Conservation (phyloP, 2,888 invertebrate genomes). For the Pheosia gnoma region DNA sequence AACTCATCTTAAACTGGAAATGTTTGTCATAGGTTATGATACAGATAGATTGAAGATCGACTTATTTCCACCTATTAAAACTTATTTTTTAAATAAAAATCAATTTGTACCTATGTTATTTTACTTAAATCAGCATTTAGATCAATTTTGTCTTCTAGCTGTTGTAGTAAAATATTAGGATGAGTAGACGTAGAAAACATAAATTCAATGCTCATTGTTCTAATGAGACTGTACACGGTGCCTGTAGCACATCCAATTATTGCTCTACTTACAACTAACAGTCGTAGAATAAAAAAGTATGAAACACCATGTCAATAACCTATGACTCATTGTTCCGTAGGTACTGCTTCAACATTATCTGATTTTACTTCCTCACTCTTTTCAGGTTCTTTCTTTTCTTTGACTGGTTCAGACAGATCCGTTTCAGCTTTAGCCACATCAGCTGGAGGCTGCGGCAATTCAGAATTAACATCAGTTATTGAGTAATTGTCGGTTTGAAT, state of each 20-base stretch:
- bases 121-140: conserved; percentile 7
- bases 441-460: conserved; percentile 54
- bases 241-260: conserved; percentile 21
- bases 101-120: neutral
- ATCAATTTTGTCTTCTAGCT: conserved; percentile 4
- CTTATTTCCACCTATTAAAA: conserved; percentile 6
- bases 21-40: no score
- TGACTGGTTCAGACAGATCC: conserved; percentile 14
- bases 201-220: neutral
- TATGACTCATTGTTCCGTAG: conserved; percentile 32
- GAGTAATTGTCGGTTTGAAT: conserved; percentile 70
- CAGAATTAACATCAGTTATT: conserved; percentile 74
- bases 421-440: conserved; percentile 32
- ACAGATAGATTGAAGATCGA: neutral
- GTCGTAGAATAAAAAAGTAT: conserved; percentile 33
- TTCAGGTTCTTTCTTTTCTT: conserved; percentile 37
- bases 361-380: conserved; percentile 39
- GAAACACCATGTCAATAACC: conserved; percentile 14
- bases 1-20: neutral
- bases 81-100: neutral
- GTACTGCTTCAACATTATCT: conserved; percentile 34
- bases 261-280: conserved; percentile 44
- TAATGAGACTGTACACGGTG: conserved; percentile 17
- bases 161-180: conserved; percentile 13
- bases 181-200: neutral